Conservation (phyloP, 2,888 invertebrate species). For the Acrocyrtus sp. region DNA sequence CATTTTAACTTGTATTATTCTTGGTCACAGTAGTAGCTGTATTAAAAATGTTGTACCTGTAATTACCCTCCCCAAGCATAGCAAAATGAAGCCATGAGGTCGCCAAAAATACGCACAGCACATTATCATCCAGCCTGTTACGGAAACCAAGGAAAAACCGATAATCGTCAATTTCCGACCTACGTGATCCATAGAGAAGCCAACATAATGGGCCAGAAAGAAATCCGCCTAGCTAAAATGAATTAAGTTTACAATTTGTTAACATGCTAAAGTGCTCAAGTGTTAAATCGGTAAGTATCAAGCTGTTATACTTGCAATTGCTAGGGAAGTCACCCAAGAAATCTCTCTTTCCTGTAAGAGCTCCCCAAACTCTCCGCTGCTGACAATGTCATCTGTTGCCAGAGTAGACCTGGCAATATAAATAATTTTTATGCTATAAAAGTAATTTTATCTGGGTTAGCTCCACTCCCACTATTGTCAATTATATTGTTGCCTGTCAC, state of each 20-base stretch:
- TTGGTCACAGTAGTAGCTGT: neutral
- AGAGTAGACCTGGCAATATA: slow-evolving; percentile 21
- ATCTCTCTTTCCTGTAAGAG: slow-evolving; percentile 68
- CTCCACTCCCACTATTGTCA: too few species aligned
- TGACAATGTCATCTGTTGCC: slow-evolving; percentile 16
- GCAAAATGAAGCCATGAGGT: slow-evolving; percentile 20
- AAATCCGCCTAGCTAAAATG: slow-evolving; percentile 62
- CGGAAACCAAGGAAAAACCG: slow-evolving; percentile 64
- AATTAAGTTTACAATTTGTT: neutral
- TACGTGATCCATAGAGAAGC: slow-evolving; percentile 49
- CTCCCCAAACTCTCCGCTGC: slow-evolving; percentile 7
- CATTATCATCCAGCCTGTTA: slow-evolving; percentile 66
- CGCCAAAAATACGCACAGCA: slow-evolving; percentile 45
- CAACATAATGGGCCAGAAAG: slow-evolving; percentile 51
- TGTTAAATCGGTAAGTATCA: too few species aligned
- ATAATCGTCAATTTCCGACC: slow-evolving; percentile 31
- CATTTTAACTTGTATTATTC: too few species aligned
- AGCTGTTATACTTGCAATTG: slow-evolving; percentile 28
- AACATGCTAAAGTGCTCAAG: too few species aligned
- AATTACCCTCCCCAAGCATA: slow-evolving; percentile 67
- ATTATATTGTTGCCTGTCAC: too few species aligned
- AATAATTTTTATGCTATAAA: too few species aligned
- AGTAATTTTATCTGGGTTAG: too few species aligned
- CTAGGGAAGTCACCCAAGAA: slow-evolving; percentile 71
- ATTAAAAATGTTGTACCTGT: slow-evolving; percentile 49